phyloP scores from a whole-genome alignment of 2,113 vertebrate genomes.

The Mus pahari region DNA sequence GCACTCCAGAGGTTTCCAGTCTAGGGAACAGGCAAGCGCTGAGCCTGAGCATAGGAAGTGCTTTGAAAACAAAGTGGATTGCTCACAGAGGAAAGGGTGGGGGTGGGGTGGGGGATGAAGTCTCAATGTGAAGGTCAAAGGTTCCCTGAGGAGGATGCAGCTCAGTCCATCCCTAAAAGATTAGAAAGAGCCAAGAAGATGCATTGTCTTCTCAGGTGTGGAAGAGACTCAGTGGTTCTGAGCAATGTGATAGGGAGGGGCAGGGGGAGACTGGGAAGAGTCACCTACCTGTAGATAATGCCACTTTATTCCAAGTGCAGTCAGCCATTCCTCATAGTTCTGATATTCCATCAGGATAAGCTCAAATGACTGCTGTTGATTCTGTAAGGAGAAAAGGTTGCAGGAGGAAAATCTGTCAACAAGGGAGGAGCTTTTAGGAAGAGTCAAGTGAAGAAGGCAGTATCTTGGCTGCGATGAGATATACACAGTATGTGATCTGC shows the following conservation, averaged over 20 bases:
- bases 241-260: background rate
- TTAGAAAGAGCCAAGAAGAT: background rate
- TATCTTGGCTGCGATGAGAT: background rate
- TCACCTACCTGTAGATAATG: background rate
- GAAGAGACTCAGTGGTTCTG: background rate
- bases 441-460: background rate
- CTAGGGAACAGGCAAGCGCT: background rate
- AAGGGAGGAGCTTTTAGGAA: background rate
- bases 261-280: background rate
- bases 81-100: too few relatives aligned
- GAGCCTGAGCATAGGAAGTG: too few relatives aligned
- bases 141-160: background rate
- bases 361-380: background rate
- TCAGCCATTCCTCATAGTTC: background rate
- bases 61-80: background rate
- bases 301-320: background rate
- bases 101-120: accelerated
- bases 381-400: background rate
- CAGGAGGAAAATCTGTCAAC: background rate
- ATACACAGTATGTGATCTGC: background rate
- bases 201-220: background rate
- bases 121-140: background rate
- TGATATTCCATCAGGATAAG: background rate
- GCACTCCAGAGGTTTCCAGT: background rate
- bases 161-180: background rate